These are phyloP conservation scores for Bellardia bayeri DNA, from an alignment of 2,888 invertebrate species.

Conservation along the genomic window DNA sequence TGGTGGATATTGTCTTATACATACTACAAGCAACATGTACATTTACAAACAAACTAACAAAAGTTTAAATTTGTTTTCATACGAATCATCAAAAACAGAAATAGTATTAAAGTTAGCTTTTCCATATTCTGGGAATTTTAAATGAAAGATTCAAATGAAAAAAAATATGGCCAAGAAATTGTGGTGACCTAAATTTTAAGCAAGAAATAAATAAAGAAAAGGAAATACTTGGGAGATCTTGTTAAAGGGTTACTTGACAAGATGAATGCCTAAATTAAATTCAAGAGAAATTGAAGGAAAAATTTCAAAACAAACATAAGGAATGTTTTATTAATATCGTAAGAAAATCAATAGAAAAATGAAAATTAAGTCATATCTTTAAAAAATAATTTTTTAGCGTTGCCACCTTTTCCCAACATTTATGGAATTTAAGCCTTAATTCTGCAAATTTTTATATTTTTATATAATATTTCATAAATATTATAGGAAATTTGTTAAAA, in stretches of 20 bases:
- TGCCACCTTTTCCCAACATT: too few species aligned
- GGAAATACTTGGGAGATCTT: background rate
- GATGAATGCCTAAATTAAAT: background rate
- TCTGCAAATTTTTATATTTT: too few species aligned
- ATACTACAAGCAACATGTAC: background rate
- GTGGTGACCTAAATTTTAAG: slow-evolving; percentile 41
- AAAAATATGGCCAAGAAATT: slow-evolving; percentile 15
- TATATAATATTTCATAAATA: too few species aligned
- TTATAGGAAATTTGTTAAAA: too few species aligned
- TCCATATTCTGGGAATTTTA: slow-evolving; percentile 61
- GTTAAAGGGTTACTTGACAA: background rate
- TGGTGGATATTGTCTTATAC: background rate
- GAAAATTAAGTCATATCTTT: too few species aligned
- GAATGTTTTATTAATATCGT: too few species aligned
- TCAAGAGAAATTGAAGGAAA: background rate
- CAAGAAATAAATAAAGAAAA: slow-evolving; percentile 1
- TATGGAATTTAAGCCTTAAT: too few species aligned
- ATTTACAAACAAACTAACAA: slow-evolving; percentile 60
- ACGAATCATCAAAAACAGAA: slow-evolving; percentile 27
- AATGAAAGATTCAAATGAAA: slow-evolving; percentile 30
- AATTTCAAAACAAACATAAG: background rate
- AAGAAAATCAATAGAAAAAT: too few species aligned
- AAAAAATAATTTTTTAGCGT: too few species aligned
- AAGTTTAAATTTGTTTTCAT: slow-evolving; percentile 56
- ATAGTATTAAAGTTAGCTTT: slow-evolving; percentile 18